These are phyloP conservation scores for Dendrocincla fuliginosa DNA, from an alignment of 2,797 vertebrate genomes.

Conservation along the genomic window DNA sequence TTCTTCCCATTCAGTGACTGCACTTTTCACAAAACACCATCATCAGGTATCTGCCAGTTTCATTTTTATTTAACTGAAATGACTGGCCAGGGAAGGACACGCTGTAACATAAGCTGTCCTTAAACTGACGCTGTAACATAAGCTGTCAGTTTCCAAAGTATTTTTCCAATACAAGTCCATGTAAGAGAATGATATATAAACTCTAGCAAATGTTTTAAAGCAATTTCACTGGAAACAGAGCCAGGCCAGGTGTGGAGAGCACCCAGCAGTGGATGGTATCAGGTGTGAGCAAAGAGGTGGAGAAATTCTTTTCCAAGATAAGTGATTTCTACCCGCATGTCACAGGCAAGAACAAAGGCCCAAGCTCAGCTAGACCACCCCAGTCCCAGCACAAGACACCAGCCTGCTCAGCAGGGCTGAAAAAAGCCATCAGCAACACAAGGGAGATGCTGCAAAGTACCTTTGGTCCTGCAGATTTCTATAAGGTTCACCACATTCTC, in stretches of 20 bases:
- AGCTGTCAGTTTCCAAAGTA: neutral
- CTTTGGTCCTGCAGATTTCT: constrained; percentile 98
- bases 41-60: neutral
- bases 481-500: constrained; percentile 98
- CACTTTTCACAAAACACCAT: neutral
- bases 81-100: neutral
- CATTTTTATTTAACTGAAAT: neutral
- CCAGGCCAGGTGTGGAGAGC: neutral
- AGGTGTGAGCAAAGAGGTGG: neutral
- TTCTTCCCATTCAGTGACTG: neutral
- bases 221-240: neutral
- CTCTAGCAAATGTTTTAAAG: neutral
- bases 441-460: constrained; percentile 52
- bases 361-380: accelerated
- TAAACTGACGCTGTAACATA: neutral
- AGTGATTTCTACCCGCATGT: neutral
- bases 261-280: neutral
- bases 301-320: neutral
- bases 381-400: neutral
- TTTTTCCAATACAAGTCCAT: neutral
- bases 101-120: neutral
- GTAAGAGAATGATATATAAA: neutral
- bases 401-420: neutral
- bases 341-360: neutral
- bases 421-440: neutral